A percentile compares a stretch with the other conserved stretches of the same genome.
Evolutionary conservation across 2,888 invertebrate species (phyloP).

Genomic region (Trissolcus japonicus): DNA sequence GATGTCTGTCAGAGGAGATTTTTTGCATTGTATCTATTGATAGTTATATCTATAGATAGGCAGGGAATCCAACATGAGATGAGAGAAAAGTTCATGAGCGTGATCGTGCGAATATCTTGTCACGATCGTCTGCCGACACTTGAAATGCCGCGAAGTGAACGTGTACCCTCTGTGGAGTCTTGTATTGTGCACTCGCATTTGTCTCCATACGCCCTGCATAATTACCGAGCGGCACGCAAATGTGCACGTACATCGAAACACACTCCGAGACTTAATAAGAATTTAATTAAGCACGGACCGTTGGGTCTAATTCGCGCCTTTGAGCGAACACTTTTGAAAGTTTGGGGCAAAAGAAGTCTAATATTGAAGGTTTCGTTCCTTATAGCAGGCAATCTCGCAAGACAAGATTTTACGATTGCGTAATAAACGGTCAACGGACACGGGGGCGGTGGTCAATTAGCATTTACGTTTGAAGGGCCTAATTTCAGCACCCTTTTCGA

Average conservation of each 20-base stretch:
- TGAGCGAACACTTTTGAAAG: neutral
- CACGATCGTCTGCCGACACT: slow-evolving; percentile 30
- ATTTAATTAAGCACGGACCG: slow-evolving; percentile 59
- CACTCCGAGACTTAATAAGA: slow-evolving; percentile 74
- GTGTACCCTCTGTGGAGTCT: slow-evolving; percentile 1
- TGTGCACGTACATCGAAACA: slow-evolving; percentile 70
- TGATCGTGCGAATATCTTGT: slow-evolving; percentile 54
- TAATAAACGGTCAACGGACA: slow-evolving; percentile 4
- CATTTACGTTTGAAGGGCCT: slow-evolving; percentile 14
- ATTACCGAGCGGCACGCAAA: slow-evolving; percentile 34
- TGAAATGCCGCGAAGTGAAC: slow-evolving; percentile 2
- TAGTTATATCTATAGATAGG: too few species aligned
- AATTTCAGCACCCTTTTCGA: slow-evolving; percentile 27
- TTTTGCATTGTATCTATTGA: neutral
- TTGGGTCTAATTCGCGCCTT: slow-evolving; percentile 1
- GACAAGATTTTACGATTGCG: slow-evolving; percentile 23
- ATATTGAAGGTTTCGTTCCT: neutral
- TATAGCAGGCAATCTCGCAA: neutral
- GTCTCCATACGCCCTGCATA: slow-evolving; percentile 32
- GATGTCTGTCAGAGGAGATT: too few species aligned
- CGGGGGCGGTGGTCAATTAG: slow-evolving; percentile 21
- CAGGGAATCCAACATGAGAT: slow-evolving; percentile 1
- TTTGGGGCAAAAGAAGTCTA: neutral
- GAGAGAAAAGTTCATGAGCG: slow-evolving; percentile 54
- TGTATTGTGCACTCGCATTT: slow-evolving; percentile 21